Conservation (phyloP, 2,888 invertebrate genomes). For the Spilosoma lubricipeda region DNA sequence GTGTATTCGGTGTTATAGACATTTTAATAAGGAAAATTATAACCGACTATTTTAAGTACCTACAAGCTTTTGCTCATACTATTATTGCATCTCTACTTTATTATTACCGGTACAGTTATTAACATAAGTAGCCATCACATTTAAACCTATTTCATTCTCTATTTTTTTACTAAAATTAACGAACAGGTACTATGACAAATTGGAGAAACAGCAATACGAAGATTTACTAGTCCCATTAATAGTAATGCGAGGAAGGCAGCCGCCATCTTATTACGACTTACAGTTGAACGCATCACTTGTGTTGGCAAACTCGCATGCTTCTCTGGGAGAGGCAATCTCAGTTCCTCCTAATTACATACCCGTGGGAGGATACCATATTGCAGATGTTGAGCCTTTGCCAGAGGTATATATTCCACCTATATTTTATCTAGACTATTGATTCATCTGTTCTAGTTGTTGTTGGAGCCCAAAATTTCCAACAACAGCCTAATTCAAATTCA, state of each 20-base stretch:
- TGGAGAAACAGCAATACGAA: constrained; percentile 23
- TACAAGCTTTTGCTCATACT: too few species aligned
- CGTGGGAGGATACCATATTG: constrained; percentile 43
- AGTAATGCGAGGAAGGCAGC: constrained; percentile 32
- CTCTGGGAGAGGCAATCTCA: constrained; percentile 30
- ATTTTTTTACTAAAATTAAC: background rate
- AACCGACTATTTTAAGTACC: too few species aligned
- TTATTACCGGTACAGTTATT: background rate
- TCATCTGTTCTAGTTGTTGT: background rate
- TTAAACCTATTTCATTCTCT: background rate
- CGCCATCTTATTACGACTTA: constrained; percentile 47
- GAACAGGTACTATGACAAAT: constrained; percentile 13
- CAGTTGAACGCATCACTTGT: constrained; percentile 52
- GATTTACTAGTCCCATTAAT: constrained; percentile 18
- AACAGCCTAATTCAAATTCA: too few species aligned
- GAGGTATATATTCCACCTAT: constrained; percentile 27
- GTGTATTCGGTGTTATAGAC: too few species aligned
- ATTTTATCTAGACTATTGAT: background rate
- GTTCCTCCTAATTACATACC: constrained; percentile 41
- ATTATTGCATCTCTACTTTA: too few species aligned
- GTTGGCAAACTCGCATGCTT: constrained; percentile 43
- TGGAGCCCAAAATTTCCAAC: too few species aligned
- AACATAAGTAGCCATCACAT: background rate
- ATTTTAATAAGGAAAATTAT: too few species aligned
- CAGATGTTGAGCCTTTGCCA: constrained; percentile 45